Conservation (phyloP, 2,888 invertebrate species). For the Pristionchus fissidentatus region DNA sequence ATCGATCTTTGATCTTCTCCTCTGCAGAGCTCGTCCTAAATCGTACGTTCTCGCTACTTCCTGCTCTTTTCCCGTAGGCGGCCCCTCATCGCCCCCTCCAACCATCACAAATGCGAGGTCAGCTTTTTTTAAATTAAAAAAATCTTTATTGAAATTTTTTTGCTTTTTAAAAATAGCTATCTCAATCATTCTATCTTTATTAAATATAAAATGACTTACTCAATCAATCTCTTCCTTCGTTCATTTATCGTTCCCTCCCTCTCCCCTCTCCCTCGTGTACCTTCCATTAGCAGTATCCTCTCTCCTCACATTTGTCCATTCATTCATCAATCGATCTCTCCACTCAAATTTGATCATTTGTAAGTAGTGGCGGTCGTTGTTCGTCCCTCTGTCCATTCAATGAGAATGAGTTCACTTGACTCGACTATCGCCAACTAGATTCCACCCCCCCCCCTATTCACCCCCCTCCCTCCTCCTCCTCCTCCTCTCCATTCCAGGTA, state of each 20-base stretch:
- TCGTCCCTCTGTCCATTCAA: constrained; percentile 1
- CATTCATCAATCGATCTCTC: background rate
- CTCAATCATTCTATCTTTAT: background rate
- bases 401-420: constrained; percentile 23
- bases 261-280: background rate
- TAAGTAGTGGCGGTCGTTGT: too few relatives aligned
- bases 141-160: background rate
- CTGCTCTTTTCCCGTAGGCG: constrained; percentile 55
- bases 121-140: background rate
- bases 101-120: background rate
- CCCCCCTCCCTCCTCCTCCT: background rate
- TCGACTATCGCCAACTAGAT: constrained; percentile 7
- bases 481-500: constrained; percentile 14
- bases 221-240: too few relatives aligned
- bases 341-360: constrained; percentile 14
- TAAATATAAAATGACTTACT: too few relatives aligned
- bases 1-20: background rate
- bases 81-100: background rate
- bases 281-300: background rate
- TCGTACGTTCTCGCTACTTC: constrained; percentile 67
- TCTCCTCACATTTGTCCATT: background rate
- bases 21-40: constrained; percentile 56
- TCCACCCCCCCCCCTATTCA: background rate
- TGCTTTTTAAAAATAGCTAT: too few relatives aligned
- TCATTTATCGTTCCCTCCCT: too few relatives aligned